Evolutionary conservation across 2,113 vertebrate species (phyloP).

Genomic region (Cyphomyrus discorhynchus): DNA sequence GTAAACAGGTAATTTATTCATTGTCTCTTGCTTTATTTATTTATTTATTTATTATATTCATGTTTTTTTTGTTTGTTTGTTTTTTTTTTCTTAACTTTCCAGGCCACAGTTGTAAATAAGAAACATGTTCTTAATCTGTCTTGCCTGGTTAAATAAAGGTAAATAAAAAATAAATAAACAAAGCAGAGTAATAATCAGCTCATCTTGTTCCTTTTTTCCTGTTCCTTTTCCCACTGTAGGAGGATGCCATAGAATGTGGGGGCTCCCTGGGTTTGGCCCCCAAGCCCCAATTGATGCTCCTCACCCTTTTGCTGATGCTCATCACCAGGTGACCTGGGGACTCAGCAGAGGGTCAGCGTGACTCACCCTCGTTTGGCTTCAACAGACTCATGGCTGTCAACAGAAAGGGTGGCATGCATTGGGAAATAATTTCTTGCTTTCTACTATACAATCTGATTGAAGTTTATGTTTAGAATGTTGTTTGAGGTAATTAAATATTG

Average conservation of each 20-base stretch:
- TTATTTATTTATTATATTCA: no score
- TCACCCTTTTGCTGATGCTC: constrained; percentile 44
- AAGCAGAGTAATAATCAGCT: neutral
- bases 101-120: no score
- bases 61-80: no score
- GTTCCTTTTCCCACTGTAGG: constrained; percentile 39
- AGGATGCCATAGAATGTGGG: constrained; percentile 69
- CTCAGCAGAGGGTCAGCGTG: no score
- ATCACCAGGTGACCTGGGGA: constrained; percentile 28
- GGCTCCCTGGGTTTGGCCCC: constrained; percentile 40
- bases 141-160: no score
- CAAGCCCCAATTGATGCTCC: constrained; percentile 39
- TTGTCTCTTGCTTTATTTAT: no score
- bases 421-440: neutral
- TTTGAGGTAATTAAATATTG: neutral
- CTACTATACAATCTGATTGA: neutral
- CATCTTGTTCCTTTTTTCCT: neutral
- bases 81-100: no score
- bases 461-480: neutral
- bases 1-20: no score
- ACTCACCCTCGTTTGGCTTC: neutral
- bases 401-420: neutral
- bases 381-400: neutral
- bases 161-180: no score
- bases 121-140: no score